Base-by-base conservation (phyloP, 2,797 vertebrate species). In the Pyrocephalus nanus region DNA sequence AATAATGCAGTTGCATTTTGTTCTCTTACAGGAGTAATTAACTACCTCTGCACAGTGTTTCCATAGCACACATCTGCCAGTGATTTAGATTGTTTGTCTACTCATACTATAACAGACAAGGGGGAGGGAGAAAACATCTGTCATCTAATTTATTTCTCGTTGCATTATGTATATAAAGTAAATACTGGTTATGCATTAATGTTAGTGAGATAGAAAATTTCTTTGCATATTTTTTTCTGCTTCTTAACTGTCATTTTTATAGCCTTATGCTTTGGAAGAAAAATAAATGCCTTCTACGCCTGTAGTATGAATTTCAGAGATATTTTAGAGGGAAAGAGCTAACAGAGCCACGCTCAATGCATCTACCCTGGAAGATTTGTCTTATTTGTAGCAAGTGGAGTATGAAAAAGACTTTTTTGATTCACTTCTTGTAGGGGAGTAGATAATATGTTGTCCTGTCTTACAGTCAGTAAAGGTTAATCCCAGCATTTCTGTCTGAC, bases 61-160 rank as follows among this genome's bases (percentile, higher is more conserved):
- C 73, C 75, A 77, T 18, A 57, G 43, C 57, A 86, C 3, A 1
- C 86, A 82, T 65, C 77, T 92, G 48, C 75, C 30, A 60, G 43
- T 88, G 73, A 95, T 95, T 92, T 95, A 96, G 60, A n/a, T 77
- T 94, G 92, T 95, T 95, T 96, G 51, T 88, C 79, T 79, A 77
- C 90, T 90, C 93, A 82, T 88, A 70, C 61, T 88, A 42, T 61
- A 92, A 86, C 90, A 91, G 93, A 72, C 43, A 85, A 79, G 12
- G 27, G 8, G 3, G 21, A 72, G 36, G 40, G 72, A 74, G 72
- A 91, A 84, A 51, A 93, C 94, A 94, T 93, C 94, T 97, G 96
- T 95, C 92, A 94, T 89, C 89, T 93, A 92, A 95, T 96, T 95
- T 96, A 93, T 95, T 95, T 92, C 82, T 92, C n/a, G 48, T 32